phyloP scores from a whole-genome alignment of 2,888 invertebrate genomes.

The Podotricha telesiphe region DNA sequence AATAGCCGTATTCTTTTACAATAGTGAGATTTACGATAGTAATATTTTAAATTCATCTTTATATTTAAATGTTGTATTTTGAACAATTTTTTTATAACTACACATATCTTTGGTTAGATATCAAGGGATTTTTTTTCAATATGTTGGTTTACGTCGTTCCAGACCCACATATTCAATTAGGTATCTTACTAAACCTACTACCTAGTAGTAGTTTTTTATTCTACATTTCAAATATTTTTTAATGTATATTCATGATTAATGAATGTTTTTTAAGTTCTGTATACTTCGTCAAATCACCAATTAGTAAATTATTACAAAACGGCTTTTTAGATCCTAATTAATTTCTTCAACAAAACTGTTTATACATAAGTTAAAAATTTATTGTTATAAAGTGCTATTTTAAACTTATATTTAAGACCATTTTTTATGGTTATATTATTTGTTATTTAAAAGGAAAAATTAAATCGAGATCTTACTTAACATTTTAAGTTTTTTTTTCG shows the following conservation, averaged over 20 bases:
- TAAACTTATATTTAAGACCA: background rate
- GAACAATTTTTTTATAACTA: slow-evolving; percentile 26
- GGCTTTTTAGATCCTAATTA: background rate
- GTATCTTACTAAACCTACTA: too few relatives aligned
- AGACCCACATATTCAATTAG: too few relatives aligned
- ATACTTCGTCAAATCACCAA: background rate
- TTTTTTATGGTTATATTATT: too few relatives aligned
- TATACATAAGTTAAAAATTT: too few relatives aligned
- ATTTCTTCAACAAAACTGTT: too few relatives aligned
- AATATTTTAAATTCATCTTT: slow-evolving; percentile 1
- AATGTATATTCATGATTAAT: too few relatives aligned
- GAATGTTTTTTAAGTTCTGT: too few relatives aligned
- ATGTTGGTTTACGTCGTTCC: too few relatives aligned
- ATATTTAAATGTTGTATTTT: slow-evolving; percentile 3
- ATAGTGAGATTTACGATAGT: background rate
- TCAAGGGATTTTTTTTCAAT: background rate
- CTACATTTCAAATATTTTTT: too few relatives aligned
- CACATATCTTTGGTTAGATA: slow-evolving; percentile 76
- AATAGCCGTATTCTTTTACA: background rate
- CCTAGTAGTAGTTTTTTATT: too few relatives aligned
- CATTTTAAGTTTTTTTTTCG: background rate
- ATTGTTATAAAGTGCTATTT: background rate
- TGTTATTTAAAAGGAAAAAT: background rate
- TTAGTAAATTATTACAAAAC: background rate
- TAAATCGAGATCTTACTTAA: background rate